Percentiles rank a stretch among this genome's conserved stretches.
Evolutionary conservation across 2,113 vertebrate species (phyloP).

Genomic region (Procapra przewalskii): DNA sequence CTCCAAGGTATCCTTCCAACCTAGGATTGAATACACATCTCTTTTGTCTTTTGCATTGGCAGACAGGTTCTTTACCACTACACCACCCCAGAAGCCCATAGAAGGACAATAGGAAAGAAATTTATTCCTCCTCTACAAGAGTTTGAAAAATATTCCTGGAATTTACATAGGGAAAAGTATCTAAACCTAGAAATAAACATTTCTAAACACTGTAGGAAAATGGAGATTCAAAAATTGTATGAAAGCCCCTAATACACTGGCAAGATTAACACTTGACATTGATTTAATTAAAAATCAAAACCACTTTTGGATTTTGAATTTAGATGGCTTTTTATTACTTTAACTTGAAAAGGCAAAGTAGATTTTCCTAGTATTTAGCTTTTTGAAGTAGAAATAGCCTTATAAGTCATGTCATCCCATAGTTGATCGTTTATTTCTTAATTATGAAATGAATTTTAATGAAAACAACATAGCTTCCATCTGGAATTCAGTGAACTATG

Average conservation of each 20-base stretch:
- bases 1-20: not conserved
- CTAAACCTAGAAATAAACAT: not conserved
- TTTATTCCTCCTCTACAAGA: not conserved
- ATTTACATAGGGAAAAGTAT: not conserved
- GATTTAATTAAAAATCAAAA: constrained; percentile 42
- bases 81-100: not conserved
- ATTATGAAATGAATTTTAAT: constrained; percentile 61
- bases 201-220: not conserved
- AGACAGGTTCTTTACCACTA: not conserved
- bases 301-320: constrained; percentile 38
- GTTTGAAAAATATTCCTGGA: not conserved
- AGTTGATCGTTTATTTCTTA: constrained; percentile 67
- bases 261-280: not conserved
- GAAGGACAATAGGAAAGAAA: not conserved
- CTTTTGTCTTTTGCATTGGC: not conserved
- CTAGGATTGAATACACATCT: not conserved
- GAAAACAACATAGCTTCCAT: not conserved
- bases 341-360: constrained; percentile 31
- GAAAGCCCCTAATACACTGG: not conserved
- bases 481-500: constrained; percentile 37
- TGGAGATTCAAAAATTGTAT: not conserved
- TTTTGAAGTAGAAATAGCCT: constrained; percentile 53
- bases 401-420: constrained; percentile 20
- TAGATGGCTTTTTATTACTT: constrained; percentile 28
- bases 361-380: constrained; percentile 36